Evolutionary conservation across 2,113 vertebrate genomes (phyloP).

Genomic region (Neoarius graeffei): DNA sequence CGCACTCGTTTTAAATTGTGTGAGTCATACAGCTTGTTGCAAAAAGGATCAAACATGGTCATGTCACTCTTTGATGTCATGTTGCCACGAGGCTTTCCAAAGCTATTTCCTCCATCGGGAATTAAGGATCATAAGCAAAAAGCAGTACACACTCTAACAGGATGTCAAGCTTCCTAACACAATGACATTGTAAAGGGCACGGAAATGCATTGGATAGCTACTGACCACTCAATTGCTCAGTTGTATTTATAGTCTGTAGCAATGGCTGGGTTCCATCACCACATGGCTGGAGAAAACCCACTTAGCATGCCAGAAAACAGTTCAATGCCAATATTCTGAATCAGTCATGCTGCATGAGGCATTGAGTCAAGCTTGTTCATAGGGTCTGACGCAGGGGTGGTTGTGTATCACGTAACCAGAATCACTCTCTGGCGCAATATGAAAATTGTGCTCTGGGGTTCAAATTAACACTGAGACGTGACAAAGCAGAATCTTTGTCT

Average conservation of each 20-base stretch:
- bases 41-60: slow-evolving; percentile 35
- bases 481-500: neutral
- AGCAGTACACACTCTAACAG: neutral
- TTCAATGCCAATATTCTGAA: neutral
- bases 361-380: neutral
- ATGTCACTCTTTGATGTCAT: slow-evolving; percentile 35
- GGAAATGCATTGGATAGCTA: neutral
- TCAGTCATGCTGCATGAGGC: neutral
- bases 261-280: neutral
- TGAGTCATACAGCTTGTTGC: slow-evolving; percentile 32
- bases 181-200: slow-evolving; percentile 10
- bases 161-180: slow-evolving; percentile 15
- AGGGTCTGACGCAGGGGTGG: neutral
- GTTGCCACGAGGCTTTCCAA: neutral
- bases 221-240: neutral
- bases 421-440: neutral
- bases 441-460: neutral
- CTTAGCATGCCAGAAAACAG: neutral
- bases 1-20: neutral
- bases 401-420: neutral
- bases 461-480: neutral
- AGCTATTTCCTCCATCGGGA: neutral
- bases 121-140: slow-evolving; percentile 17
- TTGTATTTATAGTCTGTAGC: neutral
- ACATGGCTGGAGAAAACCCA: neutral